A percentile compares a stretch with the other conserved stretches of the same genome.
phyloP scores from a whole-genome alignment of 1,140 invertebrate species.

The Popillia japonica region DNA sequence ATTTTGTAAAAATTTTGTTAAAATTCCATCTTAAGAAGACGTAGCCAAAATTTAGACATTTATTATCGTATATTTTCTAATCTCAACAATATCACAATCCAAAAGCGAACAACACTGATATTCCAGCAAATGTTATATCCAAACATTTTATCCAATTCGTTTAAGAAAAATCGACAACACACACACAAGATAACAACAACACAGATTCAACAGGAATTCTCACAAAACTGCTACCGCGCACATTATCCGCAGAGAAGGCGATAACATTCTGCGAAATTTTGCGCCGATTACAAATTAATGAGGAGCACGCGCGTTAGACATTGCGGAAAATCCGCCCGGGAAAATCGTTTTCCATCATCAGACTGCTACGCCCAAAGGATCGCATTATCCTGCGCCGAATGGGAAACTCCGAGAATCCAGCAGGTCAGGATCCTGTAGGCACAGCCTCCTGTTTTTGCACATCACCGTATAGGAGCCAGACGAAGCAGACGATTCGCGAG shows the following conservation, averaged over 20 bases:
- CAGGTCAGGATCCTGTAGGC: background rate
- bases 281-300: conserved; percentile 5
- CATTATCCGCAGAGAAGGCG: background rate
- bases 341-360: background rate
- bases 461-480: background rate
- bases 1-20: too few relatives aligned
- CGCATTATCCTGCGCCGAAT: conserved; percentile 8
- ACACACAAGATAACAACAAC: background rate
- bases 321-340: too few relatives aligned
- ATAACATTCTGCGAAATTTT: background rate
- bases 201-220: background rate
- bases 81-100: too few relatives aligned
- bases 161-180: background rate
- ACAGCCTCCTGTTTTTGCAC: conserved; percentile 20
- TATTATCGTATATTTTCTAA: too few relatives aligned
- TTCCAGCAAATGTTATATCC: background rate
- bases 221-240: background rate
- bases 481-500: conserved; percentile 42
- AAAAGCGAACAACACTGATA: background rate
- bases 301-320: background rate
- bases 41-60: too few relatives aligned
- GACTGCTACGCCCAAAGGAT: background rate
- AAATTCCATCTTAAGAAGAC: too few relatives aligned
- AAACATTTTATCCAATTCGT: background rate
- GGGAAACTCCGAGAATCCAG: background rate